Percentiles rank a stretch among this genome's conserved stretches.
Conservation (phyloP, 1,140 invertebrate species). For the Drosophila teissieri region DNA sequence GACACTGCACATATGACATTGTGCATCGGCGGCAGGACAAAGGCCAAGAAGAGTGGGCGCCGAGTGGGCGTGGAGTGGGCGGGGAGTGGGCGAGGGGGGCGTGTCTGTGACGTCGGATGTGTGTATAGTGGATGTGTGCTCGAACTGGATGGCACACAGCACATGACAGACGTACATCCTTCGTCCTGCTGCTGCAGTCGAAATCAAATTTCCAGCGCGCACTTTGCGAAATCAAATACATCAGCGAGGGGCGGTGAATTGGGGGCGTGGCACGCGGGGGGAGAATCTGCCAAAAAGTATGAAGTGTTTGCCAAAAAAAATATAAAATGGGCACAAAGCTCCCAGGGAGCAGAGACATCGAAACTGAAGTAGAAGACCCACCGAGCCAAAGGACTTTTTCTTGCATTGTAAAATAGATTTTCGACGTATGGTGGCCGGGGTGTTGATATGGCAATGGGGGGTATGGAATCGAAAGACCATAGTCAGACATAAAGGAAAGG, state of each 20-base stretch:
- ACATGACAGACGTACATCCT: constrained; percentile 25
- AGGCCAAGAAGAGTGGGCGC: constrained; percentile 20
- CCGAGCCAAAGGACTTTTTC: constrained; percentile 66
- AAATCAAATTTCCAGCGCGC: constrained; percentile 78
- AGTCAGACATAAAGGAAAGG: constrained; percentile 25
- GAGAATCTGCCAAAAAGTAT: constrained; percentile 51
- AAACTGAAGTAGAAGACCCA: constrained; percentile 46
- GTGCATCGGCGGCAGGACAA: constrained; percentile 44
- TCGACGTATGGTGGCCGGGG: background rate
- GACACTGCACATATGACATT: constrained; percentile 50
- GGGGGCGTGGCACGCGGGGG: constrained; percentile 4
- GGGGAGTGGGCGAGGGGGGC: constrained; percentile 5
- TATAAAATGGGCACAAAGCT: constrained; percentile 62
- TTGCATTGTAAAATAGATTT: constrained; percentile 72
- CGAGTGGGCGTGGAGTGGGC: background rate
- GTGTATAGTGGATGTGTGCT: constrained; percentile 4
- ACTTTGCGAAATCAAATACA: constrained; percentile 79
- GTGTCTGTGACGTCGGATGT: constrained; percentile 53
- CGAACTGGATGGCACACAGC: constrained; percentile 25
- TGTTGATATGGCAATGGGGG: constrained; percentile 25
- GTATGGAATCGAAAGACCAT: constrained; percentile 18
- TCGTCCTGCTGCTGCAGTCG: constrained; percentile 34
- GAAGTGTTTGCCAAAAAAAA: constrained; percentile 77
- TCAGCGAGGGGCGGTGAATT: constrained; percentile 17
- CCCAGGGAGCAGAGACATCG: constrained; percentile 38